Conservation (phyloP, 2,888 invertebrate species). For the Eupithecia centaureata region DNA sequence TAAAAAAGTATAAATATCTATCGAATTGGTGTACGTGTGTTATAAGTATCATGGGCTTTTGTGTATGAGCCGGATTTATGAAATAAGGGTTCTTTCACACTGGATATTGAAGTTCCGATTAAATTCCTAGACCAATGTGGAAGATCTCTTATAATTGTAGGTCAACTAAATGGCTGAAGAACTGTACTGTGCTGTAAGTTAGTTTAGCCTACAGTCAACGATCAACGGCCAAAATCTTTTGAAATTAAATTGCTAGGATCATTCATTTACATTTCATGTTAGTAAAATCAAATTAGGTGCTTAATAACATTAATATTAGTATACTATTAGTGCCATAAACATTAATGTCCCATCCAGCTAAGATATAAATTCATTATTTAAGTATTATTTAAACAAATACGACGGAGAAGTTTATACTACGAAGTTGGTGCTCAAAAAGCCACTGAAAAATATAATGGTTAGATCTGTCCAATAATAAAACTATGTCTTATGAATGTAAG, state of each 20-base stretch:
- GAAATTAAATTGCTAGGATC: background rate
- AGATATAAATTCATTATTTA: background rate
- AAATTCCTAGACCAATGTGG: background rate
- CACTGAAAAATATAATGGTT: too few relatives aligned
- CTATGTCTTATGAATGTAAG: background rate
- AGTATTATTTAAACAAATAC: background rate
- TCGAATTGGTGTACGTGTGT: background rate
- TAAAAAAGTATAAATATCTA: background rate
- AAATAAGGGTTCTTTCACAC: background rate
- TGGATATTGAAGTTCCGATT: background rate
- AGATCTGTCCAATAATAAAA: background rate
- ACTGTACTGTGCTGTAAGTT: too few relatives aligned
- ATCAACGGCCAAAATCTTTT: background rate
- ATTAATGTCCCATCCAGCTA: background rate
- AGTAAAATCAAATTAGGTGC: background rate
- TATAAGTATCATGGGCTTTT: background rate
- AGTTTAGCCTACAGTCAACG: background rate
- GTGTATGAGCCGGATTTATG: constrained; percentile 3
- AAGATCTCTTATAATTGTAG: background rate
- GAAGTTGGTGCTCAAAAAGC: background rate
- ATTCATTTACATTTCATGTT: background rate
- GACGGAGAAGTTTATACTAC: background rate
- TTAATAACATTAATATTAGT: background rate
- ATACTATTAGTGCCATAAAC: background rate
- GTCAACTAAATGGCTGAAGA: background rate